Evolutionary conservation across 2,797 vertebrate species (phyloP), one percentile per base, ranked within the genome.

Genomic region (Sebastes baramenuke): DNA sequence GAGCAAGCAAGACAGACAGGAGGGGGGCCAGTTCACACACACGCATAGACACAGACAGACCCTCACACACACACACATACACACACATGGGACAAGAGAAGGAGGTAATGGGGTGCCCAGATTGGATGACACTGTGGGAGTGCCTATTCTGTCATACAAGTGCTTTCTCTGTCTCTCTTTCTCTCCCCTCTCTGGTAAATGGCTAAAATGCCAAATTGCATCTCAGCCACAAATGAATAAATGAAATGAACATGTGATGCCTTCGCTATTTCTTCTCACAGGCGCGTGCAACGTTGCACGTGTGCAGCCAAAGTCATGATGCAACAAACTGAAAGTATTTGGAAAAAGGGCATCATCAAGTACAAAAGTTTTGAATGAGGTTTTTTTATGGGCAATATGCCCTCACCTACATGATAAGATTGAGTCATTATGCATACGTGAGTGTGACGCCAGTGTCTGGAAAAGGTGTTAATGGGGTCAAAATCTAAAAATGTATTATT

Each of bases 151-250:
- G 85, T 95, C 95, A 95, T 96, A 95, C 96, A 97, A 96, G 96
- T 96, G 96, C 95, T 95, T 92, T 92, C 95, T 92, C 94, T 94
- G 79, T 83, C 68, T 89, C 85, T 79, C 67, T 80, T 66, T 75
- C 73, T 81, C 83, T 83, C 58, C 66, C 93, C 94, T 94, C 95
- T 93, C 92, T 95, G 87, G 92, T 94, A 96, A 96, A 96, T 96
- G 95, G 95, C 94, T 93, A 95, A 94, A 96, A 93, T 80, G 91
- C 94, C 94, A 94, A 95, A 97, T 95, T 95, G 96, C 94, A 96
- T 96, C 95, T 95, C 95, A 94, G 94, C 91, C 90, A 92, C 95
- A 95, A 96, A 96, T 96, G 94, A 95, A 96, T 94, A 95, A 95
- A 97, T 95, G 89, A 88, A 92, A 93, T 95, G 91, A 92, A 94